phyloP scores from a whole-genome alignment of 1,140 invertebrate genomes.

The Pseudoatta argentina region DNA sequence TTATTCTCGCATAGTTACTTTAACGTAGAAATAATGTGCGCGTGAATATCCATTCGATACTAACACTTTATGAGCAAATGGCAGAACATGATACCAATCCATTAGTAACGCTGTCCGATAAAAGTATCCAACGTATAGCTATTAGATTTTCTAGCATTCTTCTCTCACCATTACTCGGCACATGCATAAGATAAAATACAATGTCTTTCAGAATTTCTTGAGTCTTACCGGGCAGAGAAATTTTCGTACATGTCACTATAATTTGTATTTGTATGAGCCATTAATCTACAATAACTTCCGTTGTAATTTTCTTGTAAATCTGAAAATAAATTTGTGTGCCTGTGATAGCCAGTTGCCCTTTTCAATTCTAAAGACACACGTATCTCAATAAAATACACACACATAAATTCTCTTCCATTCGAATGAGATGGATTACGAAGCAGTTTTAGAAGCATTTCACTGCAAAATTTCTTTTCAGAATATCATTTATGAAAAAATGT shows the following conservation, averaged over 20 bases:
- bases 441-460: not conserved
- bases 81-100: conserved; percentile 49
- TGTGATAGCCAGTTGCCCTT: conserved; percentile 5
- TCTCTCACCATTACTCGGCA: conserved; percentile 33
- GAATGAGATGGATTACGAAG: conserved; percentile 13
- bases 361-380: conserved; percentile 2
- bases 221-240: not conserved
- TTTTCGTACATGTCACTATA: conserved; percentile 12
- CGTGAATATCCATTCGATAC: conserved; percentile 36
- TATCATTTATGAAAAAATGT: not conserved
- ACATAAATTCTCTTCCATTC: conserved; percentile 23
- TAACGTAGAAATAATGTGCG: conserved; percentile 32
- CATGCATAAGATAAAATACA: conserved; percentile 9
- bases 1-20: conserved; percentile 30
- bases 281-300: conserved; percentile 17
- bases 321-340: conserved; percentile 14
- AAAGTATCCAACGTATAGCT: conserved; percentile 31
- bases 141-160: conserved; percentile 8
- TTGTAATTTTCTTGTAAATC: conserved; percentile 39
- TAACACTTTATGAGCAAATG: conserved; percentile 26
- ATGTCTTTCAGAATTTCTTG: not conserved
- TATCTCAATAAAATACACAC: conserved; percentile 7
- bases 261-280: not conserved
- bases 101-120: conserved; percentile 44
- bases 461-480: not conserved